Base-by-base conservation (phyloP, 2,888 invertebrate species). In the Pyrgus malvae region DNA sequence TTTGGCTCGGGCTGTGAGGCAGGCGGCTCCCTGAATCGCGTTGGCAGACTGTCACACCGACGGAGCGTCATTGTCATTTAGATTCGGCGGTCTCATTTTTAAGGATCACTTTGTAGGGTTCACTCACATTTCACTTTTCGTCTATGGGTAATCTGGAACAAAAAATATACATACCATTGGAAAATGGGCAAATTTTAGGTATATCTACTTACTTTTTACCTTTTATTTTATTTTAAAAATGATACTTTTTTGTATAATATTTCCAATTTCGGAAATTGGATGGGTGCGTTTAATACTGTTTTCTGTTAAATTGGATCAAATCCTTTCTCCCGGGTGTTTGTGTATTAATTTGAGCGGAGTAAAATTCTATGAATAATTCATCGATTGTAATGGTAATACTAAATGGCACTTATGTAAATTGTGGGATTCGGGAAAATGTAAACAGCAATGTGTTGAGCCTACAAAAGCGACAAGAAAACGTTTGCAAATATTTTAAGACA, bases 1-100 rank as follows among this genome's bases (percentile, higher is more conserved):
- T 54, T 51, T 41, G 35, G 54, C 53, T 70, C 63, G 17, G 58
- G 63, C 49, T 70, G 63, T 38, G 71, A 64, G 56, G 71, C 62
- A 57, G 77, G 74, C 54, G 69, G 65, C 61, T 76, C 79, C 64
- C 78, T 74, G 11, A 90, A 77, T 64, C 74, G 78, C 63, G 85
- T 74, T 61, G 89, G 90, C 68, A 90, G 73, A 66, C 90, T 90
- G 72, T 90, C 90, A 85, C 87, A 85, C 66, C 90, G 86, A 71
- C 88, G 89, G 57, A 90, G 80, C 70, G 80, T 82, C 88, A 88
- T 89, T 81, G 76, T 86, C 71, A 66, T 70, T 70, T 62, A 65
- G 57, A 67, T 72, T 75, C 65, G 59, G 66, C 59, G 76, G 72
- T 79, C 69, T 78, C 89, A 90, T 90, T 81, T 88, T 88, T 77